A percentile compares a stretch with the other conserved stretches of the same genome.
phyloP scores from a whole-genome alignment of 2,113 vertebrate species.

The Conger conger region DNA sequence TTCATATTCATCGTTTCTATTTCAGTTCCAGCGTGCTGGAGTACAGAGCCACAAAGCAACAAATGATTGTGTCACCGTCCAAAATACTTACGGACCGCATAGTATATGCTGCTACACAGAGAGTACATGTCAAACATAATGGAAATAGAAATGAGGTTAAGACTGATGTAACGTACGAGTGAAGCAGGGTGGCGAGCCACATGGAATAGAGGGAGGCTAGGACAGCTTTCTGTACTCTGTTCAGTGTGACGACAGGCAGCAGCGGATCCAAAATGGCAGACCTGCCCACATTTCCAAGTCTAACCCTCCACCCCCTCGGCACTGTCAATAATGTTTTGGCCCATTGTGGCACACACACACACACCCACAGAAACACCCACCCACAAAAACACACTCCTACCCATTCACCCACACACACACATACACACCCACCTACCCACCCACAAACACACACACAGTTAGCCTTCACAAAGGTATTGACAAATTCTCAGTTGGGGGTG shows the following conservation, averaged over 20 bases:
- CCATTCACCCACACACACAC: too few species aligned
- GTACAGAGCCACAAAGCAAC: too few species aligned
- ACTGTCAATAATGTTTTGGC: neutral
- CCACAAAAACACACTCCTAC: too few species aligned
- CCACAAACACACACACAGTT: neutral
- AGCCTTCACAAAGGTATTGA: neutral
- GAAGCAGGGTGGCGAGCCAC: neutral
- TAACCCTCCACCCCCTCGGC: too few species aligned
- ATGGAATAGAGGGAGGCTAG: neutral
- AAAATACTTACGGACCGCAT: too few species aligned
- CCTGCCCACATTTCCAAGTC: neutral
- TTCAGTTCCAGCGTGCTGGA: too few species aligned
- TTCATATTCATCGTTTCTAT: too few species aligned
- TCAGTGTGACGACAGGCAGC: neutral
- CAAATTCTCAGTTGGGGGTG: neutral
- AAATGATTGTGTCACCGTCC: too few species aligned
- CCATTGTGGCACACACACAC: neutral
- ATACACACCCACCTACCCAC: too few species aligned
- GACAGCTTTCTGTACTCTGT: neutral
- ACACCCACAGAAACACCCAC: neutral
- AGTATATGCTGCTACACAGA: neutral
- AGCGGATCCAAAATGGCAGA: neutral
- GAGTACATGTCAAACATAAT: neutral
- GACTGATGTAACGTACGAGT: neutral
- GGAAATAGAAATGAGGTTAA: neutral